Conservation (phyloP, 2,888 invertebrate species). For the Teleogryllus oceanicus region DNA sequence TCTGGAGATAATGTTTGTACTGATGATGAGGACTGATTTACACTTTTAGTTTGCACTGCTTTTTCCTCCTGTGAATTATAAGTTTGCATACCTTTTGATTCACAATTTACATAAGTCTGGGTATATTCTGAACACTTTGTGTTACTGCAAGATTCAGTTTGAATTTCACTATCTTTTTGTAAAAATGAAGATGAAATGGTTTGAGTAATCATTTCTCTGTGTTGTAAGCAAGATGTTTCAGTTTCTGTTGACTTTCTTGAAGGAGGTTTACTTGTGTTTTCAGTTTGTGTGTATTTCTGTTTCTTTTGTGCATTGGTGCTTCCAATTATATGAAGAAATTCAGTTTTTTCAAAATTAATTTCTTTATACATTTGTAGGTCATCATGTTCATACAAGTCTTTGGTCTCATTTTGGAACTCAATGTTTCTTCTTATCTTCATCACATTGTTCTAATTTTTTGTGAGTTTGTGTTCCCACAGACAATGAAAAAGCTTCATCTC, state of each 20-base stretch:
- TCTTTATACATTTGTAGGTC: neutral
- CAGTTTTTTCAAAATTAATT: neutral
- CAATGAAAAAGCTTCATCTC: neutral
- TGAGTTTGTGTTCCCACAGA: neutral
- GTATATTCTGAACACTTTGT: neutral
- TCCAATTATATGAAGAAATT: too few species aligned
- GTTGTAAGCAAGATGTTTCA: neutral
- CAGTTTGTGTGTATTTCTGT: slow-evolving; percentile 36
- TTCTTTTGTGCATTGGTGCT: neutral
- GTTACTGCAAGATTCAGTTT: neutral
- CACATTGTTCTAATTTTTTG: slow-evolving; percentile 3
- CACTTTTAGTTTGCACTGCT: neutral
- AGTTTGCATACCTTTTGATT: neutral
- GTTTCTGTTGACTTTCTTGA: neutral
- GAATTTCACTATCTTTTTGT: neutral
- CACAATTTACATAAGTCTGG: neutral
- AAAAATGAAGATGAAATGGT: neutral
- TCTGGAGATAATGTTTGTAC: neutral
- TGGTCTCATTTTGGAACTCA: neutral
- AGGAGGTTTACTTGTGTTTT: neutral
- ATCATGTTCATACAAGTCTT: neutral
- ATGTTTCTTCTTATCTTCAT: neutral
- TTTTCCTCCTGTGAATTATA: neutral
- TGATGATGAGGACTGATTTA: neutral
- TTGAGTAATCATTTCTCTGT: neutral